Evolutionary conservation across 2,888 invertebrate genomes (phyloP).

Genomic region (Drosophila anomalipes): DNA sequence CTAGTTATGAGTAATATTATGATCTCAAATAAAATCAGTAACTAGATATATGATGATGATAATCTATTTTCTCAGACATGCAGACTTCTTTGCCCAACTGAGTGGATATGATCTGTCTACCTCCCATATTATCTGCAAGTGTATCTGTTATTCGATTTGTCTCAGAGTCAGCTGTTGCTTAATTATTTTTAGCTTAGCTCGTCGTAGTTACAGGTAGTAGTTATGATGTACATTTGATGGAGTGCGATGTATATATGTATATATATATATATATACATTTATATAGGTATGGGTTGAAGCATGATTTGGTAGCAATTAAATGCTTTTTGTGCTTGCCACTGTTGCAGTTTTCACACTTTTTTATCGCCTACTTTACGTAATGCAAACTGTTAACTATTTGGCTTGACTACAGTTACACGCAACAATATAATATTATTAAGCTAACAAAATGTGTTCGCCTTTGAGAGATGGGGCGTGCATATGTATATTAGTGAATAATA

Average conservation of each 20-base stretch:
- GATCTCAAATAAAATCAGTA: background rate
- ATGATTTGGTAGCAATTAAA: constrained; percentile 70
- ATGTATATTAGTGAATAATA: constrained; percentile 47
- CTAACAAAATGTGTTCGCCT: constrained; percentile 54
- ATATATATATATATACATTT: background rate
- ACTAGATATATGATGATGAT: background rate
- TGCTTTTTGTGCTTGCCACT: constrained; percentile 49
- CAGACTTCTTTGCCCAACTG: no score
- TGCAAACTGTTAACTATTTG: constrained; percentile 5
- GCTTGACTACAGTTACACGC: constrained; percentile 59
- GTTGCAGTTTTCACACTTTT: constrained; percentile 29
- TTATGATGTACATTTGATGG: background rate
- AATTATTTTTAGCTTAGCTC: background rate
- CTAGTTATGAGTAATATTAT: background rate
- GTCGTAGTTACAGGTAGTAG: constrained; percentile 20
- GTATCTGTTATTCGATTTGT: background rate
- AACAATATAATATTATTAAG: constrained; percentile 52
- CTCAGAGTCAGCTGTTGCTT: background rate
- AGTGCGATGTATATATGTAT: background rate
- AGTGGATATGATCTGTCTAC: background rate
- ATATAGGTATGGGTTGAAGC: constrained; percentile 37
- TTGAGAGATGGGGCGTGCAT: constrained; percentile 57
- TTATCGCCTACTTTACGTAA: constrained; percentile 13
- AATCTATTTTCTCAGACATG: no score
- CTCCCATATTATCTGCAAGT: background rate